Evolutionary conservation across 2,113 vertebrate genomes (phyloP).

Genomic region (Etheostoma cragini): DNA sequence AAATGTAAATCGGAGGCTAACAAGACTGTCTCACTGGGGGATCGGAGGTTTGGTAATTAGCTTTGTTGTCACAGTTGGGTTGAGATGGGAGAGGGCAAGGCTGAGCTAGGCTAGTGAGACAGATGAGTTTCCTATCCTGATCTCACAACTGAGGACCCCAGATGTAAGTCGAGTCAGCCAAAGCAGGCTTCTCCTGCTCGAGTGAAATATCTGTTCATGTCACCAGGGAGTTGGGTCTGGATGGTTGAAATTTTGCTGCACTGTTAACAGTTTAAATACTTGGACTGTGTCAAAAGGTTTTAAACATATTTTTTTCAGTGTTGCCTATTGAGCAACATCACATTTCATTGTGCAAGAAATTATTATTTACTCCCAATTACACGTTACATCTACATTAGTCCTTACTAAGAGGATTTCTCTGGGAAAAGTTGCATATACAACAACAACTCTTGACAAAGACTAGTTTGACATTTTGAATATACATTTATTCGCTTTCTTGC

Average conservation of each 20-base stretch:
- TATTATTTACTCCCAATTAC: not conserved
- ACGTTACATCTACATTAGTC: not conserved
- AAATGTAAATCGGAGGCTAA: conserved; percentile 75
- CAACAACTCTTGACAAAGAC: not conserved
- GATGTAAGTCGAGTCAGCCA: conserved; percentile 23
- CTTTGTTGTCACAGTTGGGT: conserved; percentile 68
- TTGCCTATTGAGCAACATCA: not conserved
- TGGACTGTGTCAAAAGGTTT: not conserved
- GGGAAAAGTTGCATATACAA: not conserved
- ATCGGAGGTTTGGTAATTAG: conserved; percentile 70
- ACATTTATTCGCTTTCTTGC: not conserved
- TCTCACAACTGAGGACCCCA: conserved; percentile 41
- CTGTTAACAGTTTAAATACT: not conserved
- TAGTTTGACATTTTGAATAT: not conserved
- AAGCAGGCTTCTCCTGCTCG: not conserved
- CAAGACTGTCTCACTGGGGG: conserved; percentile 65
- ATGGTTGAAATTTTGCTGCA: not conserved
- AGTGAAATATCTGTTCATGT: conserved; percentile 3
- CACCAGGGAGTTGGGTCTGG: not conserved
- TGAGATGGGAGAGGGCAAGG: conserved; percentile 59
- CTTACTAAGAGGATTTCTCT: not conserved
- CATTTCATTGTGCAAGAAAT: not conserved
- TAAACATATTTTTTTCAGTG: not conserved
- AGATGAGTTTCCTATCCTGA: conserved; percentile 57
- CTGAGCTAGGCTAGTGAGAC: conserved; percentile 59